Evolutionary conservation across 2,888 invertebrate genomes (phyloP), one percentile per base, ranked within the genome.

Genomic region (Zaprionus lineosus): DNA sequence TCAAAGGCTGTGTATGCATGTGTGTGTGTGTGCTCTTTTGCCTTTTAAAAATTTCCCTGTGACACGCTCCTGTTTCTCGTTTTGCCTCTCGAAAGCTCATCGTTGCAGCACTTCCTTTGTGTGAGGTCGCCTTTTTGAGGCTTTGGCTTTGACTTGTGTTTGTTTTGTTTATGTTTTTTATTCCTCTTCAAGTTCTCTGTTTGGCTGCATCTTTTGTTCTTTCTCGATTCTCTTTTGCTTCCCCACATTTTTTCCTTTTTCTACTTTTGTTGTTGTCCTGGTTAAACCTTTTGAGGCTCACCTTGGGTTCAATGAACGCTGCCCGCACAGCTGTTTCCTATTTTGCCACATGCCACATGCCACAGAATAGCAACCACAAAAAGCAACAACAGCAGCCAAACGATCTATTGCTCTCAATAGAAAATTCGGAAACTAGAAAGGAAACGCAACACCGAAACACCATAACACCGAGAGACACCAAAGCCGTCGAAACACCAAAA

Each of bases 261-360:
- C 29, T 34, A 9, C n/a, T 9, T 15, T 36, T 37, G 43, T 68
- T 31, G 47, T 14, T 39, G 44, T 57, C 31, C 36, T 44, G 16
- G 26, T 7, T 18, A 8, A 29, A 31, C 26, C 41, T 53, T 29
- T 36, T 43, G 43, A 26, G 44, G 16, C 33, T 16, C 19, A 19
- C 50, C 60, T 39, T 26, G 70, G 44, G 85, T 84, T 77, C 77
- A 77, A 56, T 63, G 77, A 69, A 77, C 77, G 72, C 47, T 11
- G 51, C 39, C 44, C 15, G 51, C 79, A 78, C 84, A 78, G 78
- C 78, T 78, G 78, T 83, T 85, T 37, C 16, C 28, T 33, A 14
- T n/a, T n/a, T n/a, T n/a, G n/a, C 12, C 5, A n/a, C 46, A 21
- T 56, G 44, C 44, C 59, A 12, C 57, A 56, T 48, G 53, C 62